A percentile compares a stretch with the other conserved stretches of the same genome.
Conservation (phyloP, 92 coral and sea anemone species). For the Muricea muricata region DNA sequence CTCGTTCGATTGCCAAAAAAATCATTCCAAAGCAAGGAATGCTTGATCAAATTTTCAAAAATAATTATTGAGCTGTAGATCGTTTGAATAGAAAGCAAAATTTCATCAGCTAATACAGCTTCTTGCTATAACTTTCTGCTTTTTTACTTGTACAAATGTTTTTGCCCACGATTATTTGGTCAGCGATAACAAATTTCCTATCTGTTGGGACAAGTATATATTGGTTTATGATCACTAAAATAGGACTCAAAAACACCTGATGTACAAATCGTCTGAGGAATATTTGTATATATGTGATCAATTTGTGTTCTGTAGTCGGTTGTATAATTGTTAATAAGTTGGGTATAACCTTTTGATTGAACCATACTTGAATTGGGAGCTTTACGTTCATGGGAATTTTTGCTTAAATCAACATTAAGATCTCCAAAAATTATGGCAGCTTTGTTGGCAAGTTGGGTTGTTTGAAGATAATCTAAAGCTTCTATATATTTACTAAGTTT, state of each 20-base stretch:
- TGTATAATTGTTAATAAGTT: not conserved
- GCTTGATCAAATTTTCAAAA: not conserved
- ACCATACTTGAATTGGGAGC: not conserved
- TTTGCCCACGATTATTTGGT: not conserved
- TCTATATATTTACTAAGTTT: constrained; percentile 46
- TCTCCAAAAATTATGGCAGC: constrained; percentile 63
- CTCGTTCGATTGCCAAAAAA: not conserved
- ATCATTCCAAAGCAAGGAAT: not conserved
- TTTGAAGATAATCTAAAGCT: constrained; percentile 55
- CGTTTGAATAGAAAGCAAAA: not conserved
- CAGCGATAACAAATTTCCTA: too few relatives aligned
- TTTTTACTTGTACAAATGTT: not conserved
- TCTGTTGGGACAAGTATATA: too few relatives aligned
- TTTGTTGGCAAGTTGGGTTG: constrained; percentile 35
- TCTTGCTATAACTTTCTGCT: not conserved
- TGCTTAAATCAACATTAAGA: not conserved
- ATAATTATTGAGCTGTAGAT: not conserved
- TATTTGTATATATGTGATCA: too few relatives aligned
- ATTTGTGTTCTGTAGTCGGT: not conserved
- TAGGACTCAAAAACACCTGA: too few relatives aligned
- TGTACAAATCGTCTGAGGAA: too few relatives aligned
- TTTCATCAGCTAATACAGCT: not conserved
- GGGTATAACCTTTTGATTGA: not conserved
- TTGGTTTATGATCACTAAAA: too few relatives aligned
- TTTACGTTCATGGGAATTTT: not conserved